Evolutionary conservation across 1,140 invertebrate species (phyloP), one percentile per base, ranked within the genome.

Genomic region (Orussus abietinus): DNA sequence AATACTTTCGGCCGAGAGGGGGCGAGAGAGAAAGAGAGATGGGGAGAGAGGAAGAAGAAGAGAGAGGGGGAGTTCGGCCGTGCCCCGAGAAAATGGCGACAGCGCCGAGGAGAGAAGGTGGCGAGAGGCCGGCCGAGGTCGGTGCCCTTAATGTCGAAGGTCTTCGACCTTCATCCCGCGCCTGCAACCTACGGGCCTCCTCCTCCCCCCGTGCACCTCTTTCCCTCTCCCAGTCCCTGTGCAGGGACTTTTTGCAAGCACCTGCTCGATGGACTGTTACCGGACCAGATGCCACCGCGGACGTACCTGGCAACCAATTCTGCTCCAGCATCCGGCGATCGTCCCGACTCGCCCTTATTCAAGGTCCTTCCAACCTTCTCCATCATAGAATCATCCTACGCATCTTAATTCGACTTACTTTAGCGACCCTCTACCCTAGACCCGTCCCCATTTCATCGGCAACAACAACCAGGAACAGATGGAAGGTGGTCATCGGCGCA

Each of bases 61-160:
- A n/a, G n/a, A n/a, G n/a, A n/a, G n/a, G n/a, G n/a, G n/a, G n/a
- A n/a, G n/a, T n/a, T n/a, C n/a, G n/a, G n/a, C n/a, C n/a, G n/a
- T n/a, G n/a, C n/a, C n/a, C n/a, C n/a, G n/a, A n/a, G n/a, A n/a
- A n/a, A n/a, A n/a, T n/a, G 25, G 26, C 38, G 33, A 28, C 34
- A 10, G 10, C 4, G 14, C 1, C 9, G 35, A 11, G 4, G 10
- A 9, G 30, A 26, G 31, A 11, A 6, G 19, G 15, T 28, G 28
- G 36, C 25, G n/a, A 42, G 25, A 34, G 38, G n/a, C 42, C 47
- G 39, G 42, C 47, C 41, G 53, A 42, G 59, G 56, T 62, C 59
- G 42, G 49, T 62, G 57, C 56, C 57, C 59, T 60, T 60, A 49
- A 53, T 45, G 35, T 39, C 40, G 43, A 59, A 59, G 57, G 57